A percentile compares a stretch with the other conserved stretches of the same genome.
Conservation (phyloP, 1,140 invertebrate species). For the Tyrophagus putrescentiae region DNA sequence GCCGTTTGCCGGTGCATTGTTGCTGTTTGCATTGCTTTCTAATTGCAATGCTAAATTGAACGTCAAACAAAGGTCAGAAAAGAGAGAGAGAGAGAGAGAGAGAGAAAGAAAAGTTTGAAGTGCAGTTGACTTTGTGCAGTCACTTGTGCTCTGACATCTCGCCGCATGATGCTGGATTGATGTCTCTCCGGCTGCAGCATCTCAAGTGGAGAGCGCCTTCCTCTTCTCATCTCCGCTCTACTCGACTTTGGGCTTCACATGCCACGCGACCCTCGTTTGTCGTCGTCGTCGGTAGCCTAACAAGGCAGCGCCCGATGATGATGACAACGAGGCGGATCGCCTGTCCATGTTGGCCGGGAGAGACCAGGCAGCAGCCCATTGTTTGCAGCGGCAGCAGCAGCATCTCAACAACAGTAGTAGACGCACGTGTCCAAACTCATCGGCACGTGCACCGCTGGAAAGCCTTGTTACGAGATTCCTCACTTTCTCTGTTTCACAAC, state of each 20-base stretch:
- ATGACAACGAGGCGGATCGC: background rate
- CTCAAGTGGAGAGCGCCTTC: no score
- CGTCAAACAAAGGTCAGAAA: conserved; percentile 7
- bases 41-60: conserved; percentile 14
- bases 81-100: background rate
- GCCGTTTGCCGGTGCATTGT: background rate
- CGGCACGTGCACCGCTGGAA: background rate
- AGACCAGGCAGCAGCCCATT: no score
- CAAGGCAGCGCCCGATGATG: background rate
- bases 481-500: no score
- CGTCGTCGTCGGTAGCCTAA: background rate
- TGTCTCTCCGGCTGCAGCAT: no score
- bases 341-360: no score
- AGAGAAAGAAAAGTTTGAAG: background rate
- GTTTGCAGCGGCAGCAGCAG: no score
- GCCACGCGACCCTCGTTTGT: conserved; percentile 17
- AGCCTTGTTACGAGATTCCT: conserved; percentile 14
- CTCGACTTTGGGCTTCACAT: no score
- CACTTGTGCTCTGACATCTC: background rate
- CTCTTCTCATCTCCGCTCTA: no score
- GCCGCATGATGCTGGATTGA: no score
- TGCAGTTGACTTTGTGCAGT: conserved; percentile 3
- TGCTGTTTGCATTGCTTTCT: conserved; percentile 1
- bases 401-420: no score
- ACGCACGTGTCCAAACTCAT: conserved; percentile 2